Base-by-base conservation (phyloP, 2,797 vertebrate species). In the Falco concolor region DNA sequence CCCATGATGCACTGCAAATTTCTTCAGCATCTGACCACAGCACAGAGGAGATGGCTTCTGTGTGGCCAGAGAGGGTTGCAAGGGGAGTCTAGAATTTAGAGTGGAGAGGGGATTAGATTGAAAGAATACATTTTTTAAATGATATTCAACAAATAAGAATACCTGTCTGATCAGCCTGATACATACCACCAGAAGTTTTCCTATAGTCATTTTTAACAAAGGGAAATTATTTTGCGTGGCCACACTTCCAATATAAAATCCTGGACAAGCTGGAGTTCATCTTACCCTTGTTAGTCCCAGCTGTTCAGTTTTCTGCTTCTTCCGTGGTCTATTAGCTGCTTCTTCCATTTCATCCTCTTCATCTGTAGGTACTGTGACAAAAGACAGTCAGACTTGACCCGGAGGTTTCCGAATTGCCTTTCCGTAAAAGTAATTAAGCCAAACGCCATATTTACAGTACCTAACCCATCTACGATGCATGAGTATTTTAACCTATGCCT, bases 251-350 rank as follows among this genome's bases (percentile, higher is more conserved):
- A 84, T 75, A 30, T 52, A 40, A 89, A 91, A 36, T 59, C 24
- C 36, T 38, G 40, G 45, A 21, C 63, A 84, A 84, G 18, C 30
- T 38, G 69, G 36, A 92, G 32, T 50, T 90, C 72, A 47, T 83
- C 97, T 97, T 97, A 99, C 99, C 97, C 99, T 98, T 30, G 99
- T 99, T 44, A 99, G 98, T 56, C 99, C 99, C 60, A 99, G 73
- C 90, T 99, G 99, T 72, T 99, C 99, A 3, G 99, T 99, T 98
- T 99, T 99, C 98, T 99, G 99, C 78, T 99, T 99, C 97, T 99
- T 99, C 93, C 99, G 98, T 44, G 99, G 99, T 80, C 99, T 98
- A 97, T 98, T 98, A 16, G 98, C 96, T 22, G 96, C 91, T 89
- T 99, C 99, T 81, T 99, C 98, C 2, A 98, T 95, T 98, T 99